Conservation (phyloP, 23 tunicate species). For the Corella eumyota region DNA sequence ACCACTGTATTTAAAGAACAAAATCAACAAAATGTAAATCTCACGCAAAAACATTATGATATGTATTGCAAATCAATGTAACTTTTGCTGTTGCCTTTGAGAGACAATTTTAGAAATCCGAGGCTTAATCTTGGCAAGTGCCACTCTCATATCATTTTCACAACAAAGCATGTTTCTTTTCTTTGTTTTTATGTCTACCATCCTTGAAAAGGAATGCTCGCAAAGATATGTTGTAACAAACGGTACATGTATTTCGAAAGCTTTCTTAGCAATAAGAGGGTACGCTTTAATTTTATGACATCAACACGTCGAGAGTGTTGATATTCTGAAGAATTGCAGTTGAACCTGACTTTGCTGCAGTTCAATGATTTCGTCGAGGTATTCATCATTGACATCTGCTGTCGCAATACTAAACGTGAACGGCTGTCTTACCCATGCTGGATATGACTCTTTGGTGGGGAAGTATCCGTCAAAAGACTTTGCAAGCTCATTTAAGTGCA, state of each 20-base stretch:
- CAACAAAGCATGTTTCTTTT: too few species aligned
- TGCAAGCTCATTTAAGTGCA: constrained; percentile 43
- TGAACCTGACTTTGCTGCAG: constrained; percentile 24
- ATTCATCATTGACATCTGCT: constrained; percentile 28
- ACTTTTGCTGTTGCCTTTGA: too few species aligned
- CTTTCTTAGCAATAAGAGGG: constrained; percentile 29
- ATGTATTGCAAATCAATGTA: too few species aligned
- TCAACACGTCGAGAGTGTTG: constrained; percentile 31
- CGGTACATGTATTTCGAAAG: constrained; percentile 35
- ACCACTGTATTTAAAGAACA: too few species aligned
- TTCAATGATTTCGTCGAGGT: constrained; percentile 27
- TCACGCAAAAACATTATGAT: too few species aligned
- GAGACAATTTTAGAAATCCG: too few species aligned
- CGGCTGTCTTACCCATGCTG: constrained; percentile 28
- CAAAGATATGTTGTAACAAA: constrained; percentile 26
- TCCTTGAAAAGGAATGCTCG: too few species aligned
- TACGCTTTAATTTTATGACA: constrained; percentile 21
- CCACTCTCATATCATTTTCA: too few species aligned
- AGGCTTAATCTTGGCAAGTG: too few species aligned
- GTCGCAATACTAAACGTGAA: constrained; percentile 22
- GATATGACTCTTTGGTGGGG: constrained; percentile 22
- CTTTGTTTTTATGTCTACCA: too few species aligned
- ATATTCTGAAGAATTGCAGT: constrained; percentile 22
- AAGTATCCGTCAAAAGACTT: constrained; percentile 25
- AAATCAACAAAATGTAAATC: too few species aligned